Base-by-base conservation (phyloP, 2,113 vertebrate species). In the Gallinago jamesoni region DNA sequence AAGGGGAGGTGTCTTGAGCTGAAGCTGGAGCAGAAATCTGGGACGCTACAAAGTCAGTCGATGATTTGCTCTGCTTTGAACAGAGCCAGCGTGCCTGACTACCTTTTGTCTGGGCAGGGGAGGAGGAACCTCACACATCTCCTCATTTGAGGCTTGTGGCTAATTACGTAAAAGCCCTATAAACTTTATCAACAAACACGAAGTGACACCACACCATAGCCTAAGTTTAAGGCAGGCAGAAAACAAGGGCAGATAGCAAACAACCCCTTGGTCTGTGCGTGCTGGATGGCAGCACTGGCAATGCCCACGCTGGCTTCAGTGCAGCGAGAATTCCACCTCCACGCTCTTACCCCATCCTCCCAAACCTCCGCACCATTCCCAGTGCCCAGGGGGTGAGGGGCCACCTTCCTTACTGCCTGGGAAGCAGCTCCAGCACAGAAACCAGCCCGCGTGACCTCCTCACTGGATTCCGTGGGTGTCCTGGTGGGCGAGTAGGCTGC, bases 21-120 rank as follows among this genome's bases (percentile, higher is more conserved):
- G 63, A 88, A 90, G 78, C 75, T 84, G 92, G 56, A 73, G 75
- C 60, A 56, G 82, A 80, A 77, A 59, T 63, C 18, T 66, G 64
- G 73, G 64, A 50, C n/a, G 30, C 33, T 21, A 11, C 33, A 68
- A 89, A 77, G 84, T 93, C 91, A 92, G 73, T 74, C 79, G 72
- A 62, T 68, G 89, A 39, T 90, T 94, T 80, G 48, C 66, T 89
- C 19, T 93, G 74, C 63, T 75, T 86, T 77, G 64, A 69, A n/a
- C 56, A 57, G 83, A 37, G 63, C 45, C 2, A 0, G 17, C 41
- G 82, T 92, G 74, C 75, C 89, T 13, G 19, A n/a, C 41, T 90
- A 79, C 83, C 78, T 87, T 89, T 91, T 41, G 9, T 52, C 56
- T 66, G 60, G 50, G 25, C 87, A 50, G 35, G 62, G 43, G 19